Conservation (phyloP, 2,113 vertebrate species). For the Colistium nudipinnis region DNA sequence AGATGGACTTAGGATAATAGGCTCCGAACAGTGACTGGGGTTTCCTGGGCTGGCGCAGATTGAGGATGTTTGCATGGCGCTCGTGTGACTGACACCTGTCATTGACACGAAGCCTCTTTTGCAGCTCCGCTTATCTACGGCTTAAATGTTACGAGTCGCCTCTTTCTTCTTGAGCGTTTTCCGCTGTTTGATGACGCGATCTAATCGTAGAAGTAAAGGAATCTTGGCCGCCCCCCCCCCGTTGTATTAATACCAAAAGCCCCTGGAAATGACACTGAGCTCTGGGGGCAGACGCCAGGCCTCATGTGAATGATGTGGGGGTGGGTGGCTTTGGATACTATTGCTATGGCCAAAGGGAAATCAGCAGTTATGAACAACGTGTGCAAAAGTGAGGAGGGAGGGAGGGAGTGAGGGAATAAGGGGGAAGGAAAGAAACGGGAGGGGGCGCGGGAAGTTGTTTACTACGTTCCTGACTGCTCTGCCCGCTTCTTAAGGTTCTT, state of each 20-base stretch:
- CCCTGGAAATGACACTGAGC: constrained; percentile 58
- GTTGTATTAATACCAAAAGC: constrained; percentile 34
- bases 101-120: background rate
- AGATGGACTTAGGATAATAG: too few species aligned
- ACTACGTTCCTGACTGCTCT: constrained; percentile 68
- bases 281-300: constrained; percentile 57
- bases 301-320: constrained; percentile 66
- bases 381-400: constrained; percentile 79
- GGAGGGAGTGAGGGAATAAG: constrained; percentile 41
- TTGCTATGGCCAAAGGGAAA: constrained; percentile 77
- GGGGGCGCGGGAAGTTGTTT: constrained; percentile 76
- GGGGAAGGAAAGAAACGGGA: constrained; percentile 64
- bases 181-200: constrained; percentile 5
- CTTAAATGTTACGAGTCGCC: background rate
- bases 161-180: background rate
- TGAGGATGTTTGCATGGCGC: constrained; percentile 7
- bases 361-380: constrained; percentile 81
- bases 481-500: constrained; percentile 39
- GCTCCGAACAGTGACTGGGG: too few species aligned
- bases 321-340: constrained; percentile 67
- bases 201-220: constrained; percentile 46
- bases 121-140: background rate
- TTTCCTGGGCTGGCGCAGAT: background rate
- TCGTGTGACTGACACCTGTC: constrained; percentile 69
- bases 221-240: constrained; percentile 26